A percentile compares a stretch with the other conserved stretches of the same genome.
These are phyloP conservation scores for Itoplectis maculator DNA, from an alignment of 2,888 invertebrate genomes.

Conservation along the genomic window DNA sequence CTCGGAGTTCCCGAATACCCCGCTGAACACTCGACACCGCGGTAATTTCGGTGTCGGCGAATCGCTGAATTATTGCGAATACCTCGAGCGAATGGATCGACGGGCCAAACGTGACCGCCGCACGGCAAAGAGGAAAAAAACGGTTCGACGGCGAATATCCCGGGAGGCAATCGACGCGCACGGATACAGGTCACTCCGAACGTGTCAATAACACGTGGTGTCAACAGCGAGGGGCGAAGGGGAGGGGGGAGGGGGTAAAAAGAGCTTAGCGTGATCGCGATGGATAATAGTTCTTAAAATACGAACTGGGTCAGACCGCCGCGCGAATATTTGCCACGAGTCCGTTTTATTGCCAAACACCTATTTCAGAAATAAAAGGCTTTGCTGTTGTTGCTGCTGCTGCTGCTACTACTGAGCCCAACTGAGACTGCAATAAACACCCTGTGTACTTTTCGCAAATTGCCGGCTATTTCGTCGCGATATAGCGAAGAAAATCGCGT, in stretches of 20 bases:
- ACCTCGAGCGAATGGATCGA: neutral
- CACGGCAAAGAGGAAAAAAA: neutral
- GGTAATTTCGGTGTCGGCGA: too few species aligned
- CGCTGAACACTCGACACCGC: too few species aligned
- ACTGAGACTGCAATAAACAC: neutral
- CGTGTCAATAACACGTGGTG: conserved; percentile 21
- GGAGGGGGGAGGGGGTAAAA: too few species aligned
- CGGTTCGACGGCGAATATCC: neutral
- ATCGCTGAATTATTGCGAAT: too few species aligned
- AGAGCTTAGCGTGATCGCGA: conserved; percentile 11
- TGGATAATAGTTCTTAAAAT: conserved; percentile 22
- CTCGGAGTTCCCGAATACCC: too few species aligned
- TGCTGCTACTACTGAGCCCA: neutral
- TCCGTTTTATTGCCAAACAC: conserved; percentile 36
- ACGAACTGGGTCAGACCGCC: conserved; percentile 50
- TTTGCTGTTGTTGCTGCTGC: neutral
- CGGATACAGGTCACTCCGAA: neutral
- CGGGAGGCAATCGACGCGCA: neutral
- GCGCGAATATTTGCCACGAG: conserved; percentile 41
- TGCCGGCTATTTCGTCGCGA: neutral
- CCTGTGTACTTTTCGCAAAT: neutral
- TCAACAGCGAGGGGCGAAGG: too few species aligned
- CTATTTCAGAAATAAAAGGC: neutral
- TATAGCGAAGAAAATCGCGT: neutral
- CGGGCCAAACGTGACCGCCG: neutral